phyloP scores from a whole-genome alignment of 2,888 invertebrate genomes.

The Chesias legatella region DNA sequence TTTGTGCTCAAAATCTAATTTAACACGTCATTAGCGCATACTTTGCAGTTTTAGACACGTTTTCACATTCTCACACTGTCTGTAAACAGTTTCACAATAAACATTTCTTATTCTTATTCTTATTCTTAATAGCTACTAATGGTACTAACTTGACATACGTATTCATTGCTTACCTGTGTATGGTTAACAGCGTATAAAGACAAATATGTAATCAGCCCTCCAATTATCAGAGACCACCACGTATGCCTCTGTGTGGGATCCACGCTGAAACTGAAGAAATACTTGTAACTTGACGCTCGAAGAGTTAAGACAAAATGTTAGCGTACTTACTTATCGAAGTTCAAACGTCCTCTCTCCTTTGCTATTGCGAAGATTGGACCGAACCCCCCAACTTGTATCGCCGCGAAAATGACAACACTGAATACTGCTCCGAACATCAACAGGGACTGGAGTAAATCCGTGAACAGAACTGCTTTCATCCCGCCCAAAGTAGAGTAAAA shows the following conservation, averaged over 20 bases:
- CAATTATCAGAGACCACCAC: constrained; percentile 89
- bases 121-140: not conserved
- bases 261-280: constrained; percentile 84
- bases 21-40: no score
- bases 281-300: no score
- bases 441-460: constrained; percentile 91
- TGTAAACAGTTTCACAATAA: no score
- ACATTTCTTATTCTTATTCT: no score
- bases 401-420: constrained; percentile 87
- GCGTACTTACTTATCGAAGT: constrained; percentile 82
- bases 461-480: constrained; percentile 94
- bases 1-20: no score
- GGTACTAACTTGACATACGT: not conserved
- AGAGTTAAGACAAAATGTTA: no score
- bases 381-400: constrained; percentile 85
- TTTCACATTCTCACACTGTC: no score
- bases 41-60: no score
- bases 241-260: constrained; percentile 92
- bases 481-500: constrained; percentile 94
- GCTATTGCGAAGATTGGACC: constrained; percentile 86
- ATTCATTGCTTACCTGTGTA: constrained; percentile 77
- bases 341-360: constrained; percentile 83
- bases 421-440: constrained; percentile 93
- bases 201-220: constrained; percentile 89
- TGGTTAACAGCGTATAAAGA: constrained; percentile 94